Evolutionary conservation across 2,113 vertebrate species (phyloP).

Genomic region (Lycaon pictus): DNA sequence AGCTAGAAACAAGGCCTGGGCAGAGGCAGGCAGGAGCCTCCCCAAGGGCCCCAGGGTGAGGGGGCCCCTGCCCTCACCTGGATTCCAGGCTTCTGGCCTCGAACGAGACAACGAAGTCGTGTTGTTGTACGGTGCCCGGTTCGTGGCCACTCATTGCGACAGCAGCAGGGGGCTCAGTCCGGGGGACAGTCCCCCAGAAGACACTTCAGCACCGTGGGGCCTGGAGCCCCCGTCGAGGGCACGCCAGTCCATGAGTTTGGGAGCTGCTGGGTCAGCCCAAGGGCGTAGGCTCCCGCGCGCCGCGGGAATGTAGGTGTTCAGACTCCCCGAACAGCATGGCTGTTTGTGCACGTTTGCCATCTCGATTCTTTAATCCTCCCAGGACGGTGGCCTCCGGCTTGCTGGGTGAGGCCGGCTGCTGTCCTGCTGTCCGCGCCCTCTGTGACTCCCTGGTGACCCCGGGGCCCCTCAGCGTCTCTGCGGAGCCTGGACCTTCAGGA

Average conservation of each 20-base stretch:
- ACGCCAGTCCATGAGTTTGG: neutral
- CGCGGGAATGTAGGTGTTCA: too few species aligned
- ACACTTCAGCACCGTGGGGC: accelerated
- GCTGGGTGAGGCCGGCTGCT: too few species aligned
- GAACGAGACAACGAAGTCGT: neutral
- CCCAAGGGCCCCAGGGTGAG: neutral
- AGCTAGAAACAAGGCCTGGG: too few species aligned
- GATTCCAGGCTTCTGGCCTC: neutral
- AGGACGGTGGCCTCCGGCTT: too few species aligned
- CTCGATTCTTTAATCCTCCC: too few species aligned
- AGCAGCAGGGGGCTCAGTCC: neutral
- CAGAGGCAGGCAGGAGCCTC: neutral
- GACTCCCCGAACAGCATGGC: too few species aligned
- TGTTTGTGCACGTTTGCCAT: too few species aligned
- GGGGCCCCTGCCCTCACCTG: neutral
- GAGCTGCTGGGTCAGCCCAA: neutral
- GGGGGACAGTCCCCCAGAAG: neutral
- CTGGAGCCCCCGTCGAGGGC: neutral
- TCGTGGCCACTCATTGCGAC: neutral
- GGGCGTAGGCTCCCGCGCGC: accelerated
- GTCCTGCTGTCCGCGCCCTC: too few species aligned
- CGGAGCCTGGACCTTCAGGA: too few species aligned
- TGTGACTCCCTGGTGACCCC: too few species aligned
- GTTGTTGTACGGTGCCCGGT: too few species aligned
- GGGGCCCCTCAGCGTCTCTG: too few species aligned